Evolutionary conservation across 2,888 invertebrate species (phyloP).

Genomic region (Cerastoderma edule): DNA sequence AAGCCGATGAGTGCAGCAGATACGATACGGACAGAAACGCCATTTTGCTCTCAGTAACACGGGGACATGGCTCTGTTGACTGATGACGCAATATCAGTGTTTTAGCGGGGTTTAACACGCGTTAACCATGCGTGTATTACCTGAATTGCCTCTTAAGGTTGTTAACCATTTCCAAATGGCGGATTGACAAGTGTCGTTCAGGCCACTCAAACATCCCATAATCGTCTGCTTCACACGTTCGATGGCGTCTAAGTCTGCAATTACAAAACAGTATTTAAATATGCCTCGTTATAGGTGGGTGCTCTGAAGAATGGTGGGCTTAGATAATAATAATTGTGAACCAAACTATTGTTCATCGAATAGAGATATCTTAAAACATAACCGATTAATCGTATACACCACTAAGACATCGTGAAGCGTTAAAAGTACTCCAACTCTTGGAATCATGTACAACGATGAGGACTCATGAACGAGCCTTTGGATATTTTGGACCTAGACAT

Average conservation of each 20-base stretch:
- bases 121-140: no score
- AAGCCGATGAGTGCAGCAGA: background rate
- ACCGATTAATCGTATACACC: no score
- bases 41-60: background rate
- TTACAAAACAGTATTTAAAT: background rate
- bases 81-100: no score
- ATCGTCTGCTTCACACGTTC: slow-evolving; percentile 3
- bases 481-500: no score
- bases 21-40: background rate
- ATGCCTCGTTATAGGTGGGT: background rate
- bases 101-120: no score
- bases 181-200: background rate
- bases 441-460: no score
- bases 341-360: background rate
- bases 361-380: background rate
- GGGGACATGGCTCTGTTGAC: background rate
- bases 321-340: background rate
- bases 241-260: background rate
- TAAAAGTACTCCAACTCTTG: no score
- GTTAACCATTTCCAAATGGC: slow-evolving; percentile 8
- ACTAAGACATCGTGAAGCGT: no score
- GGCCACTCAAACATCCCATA: background rate
- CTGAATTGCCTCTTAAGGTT: background rate
- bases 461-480: no score
- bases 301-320: no score